These are phyloP conservation scores for Columba janthina DNA, from an alignment of 2,113 vertebrate genomes.

Conservation along the genomic window DNA sequence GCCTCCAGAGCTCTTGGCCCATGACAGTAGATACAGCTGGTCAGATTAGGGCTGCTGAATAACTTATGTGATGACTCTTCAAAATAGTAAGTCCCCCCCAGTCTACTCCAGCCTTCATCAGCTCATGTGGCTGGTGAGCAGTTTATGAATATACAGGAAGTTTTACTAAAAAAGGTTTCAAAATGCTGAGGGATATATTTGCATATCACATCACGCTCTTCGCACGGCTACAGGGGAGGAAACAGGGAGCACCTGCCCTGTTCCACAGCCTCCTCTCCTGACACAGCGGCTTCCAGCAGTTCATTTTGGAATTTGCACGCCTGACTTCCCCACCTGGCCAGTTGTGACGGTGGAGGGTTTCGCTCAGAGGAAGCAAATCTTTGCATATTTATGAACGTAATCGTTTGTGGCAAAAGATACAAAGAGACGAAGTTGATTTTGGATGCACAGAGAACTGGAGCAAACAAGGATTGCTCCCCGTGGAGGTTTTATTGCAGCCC, in stretches of 20 bases:
- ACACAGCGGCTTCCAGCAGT: background rate
- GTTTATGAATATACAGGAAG: background rate
- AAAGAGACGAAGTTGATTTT: background rate
- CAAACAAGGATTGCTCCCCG: conserved; percentile 6
- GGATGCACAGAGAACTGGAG: conserved; percentile 15
- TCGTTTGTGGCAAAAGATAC: background rate
- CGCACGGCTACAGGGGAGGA: background rate
- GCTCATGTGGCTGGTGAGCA: background rate
- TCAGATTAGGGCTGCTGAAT: background rate
- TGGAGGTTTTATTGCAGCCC: background rate
- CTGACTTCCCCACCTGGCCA: background rate
- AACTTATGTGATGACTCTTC: background rate
- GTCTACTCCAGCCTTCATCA: background rate
- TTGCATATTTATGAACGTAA: background rate
- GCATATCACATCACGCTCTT: background rate
- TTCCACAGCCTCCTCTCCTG: background rate
- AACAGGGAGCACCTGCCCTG: background rate
- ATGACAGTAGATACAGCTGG: conserved; percentile 10
- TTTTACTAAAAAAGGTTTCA: background rate
- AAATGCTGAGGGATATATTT: background rate
- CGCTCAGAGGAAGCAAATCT: background rate
- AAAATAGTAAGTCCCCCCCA: background rate
- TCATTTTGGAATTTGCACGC: background rate
- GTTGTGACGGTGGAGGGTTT: background rate
- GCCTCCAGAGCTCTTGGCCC: background rate